Base-by-base conservation (phyloP, 2,797 vertebrate species). In the Gymnodraco acuticeps region DNA sequence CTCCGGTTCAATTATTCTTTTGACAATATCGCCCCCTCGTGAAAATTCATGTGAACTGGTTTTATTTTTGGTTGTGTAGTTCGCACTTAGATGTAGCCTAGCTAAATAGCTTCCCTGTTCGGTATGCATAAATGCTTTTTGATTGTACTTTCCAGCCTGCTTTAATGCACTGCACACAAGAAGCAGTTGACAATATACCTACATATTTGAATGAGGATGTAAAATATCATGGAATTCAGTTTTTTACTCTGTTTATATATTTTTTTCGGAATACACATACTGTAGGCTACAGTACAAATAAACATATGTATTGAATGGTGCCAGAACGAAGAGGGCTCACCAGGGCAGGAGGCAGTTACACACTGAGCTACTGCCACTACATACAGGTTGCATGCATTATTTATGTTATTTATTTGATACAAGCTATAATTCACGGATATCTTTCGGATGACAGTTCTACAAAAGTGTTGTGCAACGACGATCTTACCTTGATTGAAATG, bases 11-110 rank as follows among this genome's bases (percentile, higher is more conserved):
- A 10, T 47, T 2, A 67, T 83, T 69, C 80, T 38, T 60, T 56
- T 16, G 27, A 48, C 71, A 77, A 84, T 42, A 75, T 41, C 64
- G 71, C 89, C 86, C 56, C 73, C 91, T 90, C 47, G 83, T 81
- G 91, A 12, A n/a, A 0, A 19, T 16, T 1, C 0, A 8, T 10
- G 13, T 38, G 1, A 73, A 66, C n/a, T 65, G 43, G 1, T 38
- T 61, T 65, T 15, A 0, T 62, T 58, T 27, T 51, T 10, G 5
- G 20, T 5, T 20, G 5, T n/a, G 33, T 38, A 38, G 33, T 38
- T 7, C 38, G 33, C 2, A 33, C 10, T 27, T 27, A 27, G 27
- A 38, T 0, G 16, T 48, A 31, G 31, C 3, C 33, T 38, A 9
- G 16, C 0, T 68, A 41, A 53, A 11, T 1, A 27, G 3, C 20